Evolutionary conservation across 2,113 vertebrate genomes (phyloP), one percentile per base, ranked within the genome.

Genomic region (Entomyzon cyanotis): DNA sequence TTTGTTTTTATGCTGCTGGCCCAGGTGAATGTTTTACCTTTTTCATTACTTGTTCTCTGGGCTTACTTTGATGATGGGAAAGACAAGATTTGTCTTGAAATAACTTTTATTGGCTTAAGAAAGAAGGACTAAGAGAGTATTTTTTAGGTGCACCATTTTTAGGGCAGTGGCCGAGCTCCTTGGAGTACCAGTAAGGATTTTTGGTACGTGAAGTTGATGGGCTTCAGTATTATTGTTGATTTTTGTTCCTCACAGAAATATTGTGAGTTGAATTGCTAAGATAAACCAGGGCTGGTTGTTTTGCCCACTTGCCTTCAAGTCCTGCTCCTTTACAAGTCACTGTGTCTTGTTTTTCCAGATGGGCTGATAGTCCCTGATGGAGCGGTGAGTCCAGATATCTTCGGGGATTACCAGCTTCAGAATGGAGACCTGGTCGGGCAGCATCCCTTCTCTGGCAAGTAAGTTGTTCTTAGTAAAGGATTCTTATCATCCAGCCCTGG

Each of bases 331-430:
- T 21, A 13, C 42, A 59, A 58, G 15, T 58, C 58, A 19, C 70
- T 84, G 50, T 74, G 4, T 86, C 44, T 92, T 60, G 78, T 50
- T 79, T 89, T 73, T 92, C 8, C 82, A 99, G 99, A 99, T 97
- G 99, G 99, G 76, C 97, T 99, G 49, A 98, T 99, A 81, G 97
- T 98, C 88, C 97, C 98, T 0, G 99, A 99, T 75, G 99, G 99
- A 81, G 98, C 98, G 0, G 97, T 99, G 94, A 99, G 98, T 95
- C 99, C 98, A 2, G 99, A 99, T 90, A 99, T 99, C 98, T 99
- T 99, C 82, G 97, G 94, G 58, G 98, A 99, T 89, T 98, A 98
- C 77, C 98, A 98, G 53, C 97, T 98, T 76, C 98, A 99, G 55
- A 99, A 99, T 55, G 99, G 99, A 98, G 99, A 99, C 87, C 93